Evolutionary conservation across 2,113 vertebrate genomes (phyloP), one percentile per base, ranked within the genome.

Genomic region (Oxyruncus cristatus): DNA sequence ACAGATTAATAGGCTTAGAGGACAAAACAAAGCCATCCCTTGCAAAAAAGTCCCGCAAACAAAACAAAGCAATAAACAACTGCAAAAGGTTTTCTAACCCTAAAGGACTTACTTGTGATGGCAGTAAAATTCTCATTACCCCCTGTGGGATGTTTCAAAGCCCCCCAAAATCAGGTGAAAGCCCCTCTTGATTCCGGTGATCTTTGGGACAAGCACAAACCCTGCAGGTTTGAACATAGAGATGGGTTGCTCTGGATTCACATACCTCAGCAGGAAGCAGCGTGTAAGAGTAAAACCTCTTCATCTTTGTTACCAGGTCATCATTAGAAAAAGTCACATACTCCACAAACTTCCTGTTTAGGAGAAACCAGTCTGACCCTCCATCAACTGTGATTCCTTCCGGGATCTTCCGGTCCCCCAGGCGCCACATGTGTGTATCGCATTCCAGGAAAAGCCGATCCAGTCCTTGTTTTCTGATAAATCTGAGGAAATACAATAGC

Each of bases 341-440:
- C 56, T 99, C 99, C 84, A 99, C 98, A 85, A 99, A 99, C 95
- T 98, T 98, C 77, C 99, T 98, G 96, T 99, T 99, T 13, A 99
- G 98, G 62, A 99, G 98, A 95, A 99, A 99, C 99, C 99, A 99
- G 79, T 99, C 99, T 0, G 99, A 99, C 3, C 99, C 99, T 0
- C 99, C 99, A 6, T 99, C 99, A 0, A 99, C 99, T 0, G 99
- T 96, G 19, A 99, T 99, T 93, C 99, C 99, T 58, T 99, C 99
- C 0, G 99, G 99, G 97, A 99, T 99, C 93, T 98, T 98, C 59
- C 99, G 98, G 96, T 99, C 99, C 2, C 99, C 99, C 42, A 99
- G 98, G 71, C 99, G 98, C 99, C 99, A 99, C 99, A 99, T 99
- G 98, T 99, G 99, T 1, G 99, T 99, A 19, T 99, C 99, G 0